Percentiles rank a stretch among this genome's conserved stretches.
Evolutionary conservation across 2,797 vertebrate genomes (phyloP).

Genomic region (Etheostoma nigrum): DNA sequence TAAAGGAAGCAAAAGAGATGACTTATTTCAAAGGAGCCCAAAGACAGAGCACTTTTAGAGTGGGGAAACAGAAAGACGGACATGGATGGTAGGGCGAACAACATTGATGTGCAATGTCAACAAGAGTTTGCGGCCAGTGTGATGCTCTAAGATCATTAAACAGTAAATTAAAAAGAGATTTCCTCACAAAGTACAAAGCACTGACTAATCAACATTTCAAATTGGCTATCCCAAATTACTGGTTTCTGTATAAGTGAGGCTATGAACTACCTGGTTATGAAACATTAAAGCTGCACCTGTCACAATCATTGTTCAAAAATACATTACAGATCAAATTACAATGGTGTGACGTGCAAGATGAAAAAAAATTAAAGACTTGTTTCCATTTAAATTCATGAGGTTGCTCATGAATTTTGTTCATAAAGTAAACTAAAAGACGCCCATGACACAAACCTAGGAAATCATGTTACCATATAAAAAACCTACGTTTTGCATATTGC

Average conservation of each 20-base stretch:
- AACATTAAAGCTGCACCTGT: constrained; percentile 24
- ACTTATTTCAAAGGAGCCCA: constrained; percentile 66
- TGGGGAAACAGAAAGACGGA: constrained; percentile 43
- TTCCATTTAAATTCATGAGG: not conserved
- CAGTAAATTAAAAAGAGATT: constrained; percentile 13
- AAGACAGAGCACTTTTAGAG: constrained; percentile 41
- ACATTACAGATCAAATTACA: not conserved
- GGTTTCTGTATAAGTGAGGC: not conserved
- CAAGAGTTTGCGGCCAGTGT: constrained; percentile 27
- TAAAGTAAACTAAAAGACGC: not conserved
- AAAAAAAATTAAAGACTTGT: no score
- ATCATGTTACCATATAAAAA: not conserved
- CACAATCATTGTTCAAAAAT: constrained; percentile 1
- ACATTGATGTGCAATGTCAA: constrained; percentile 37
- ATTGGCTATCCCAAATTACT: constrained; percentile 26
- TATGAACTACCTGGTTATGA: constrained; percentile 25
- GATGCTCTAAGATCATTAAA: constrained; percentile 15
- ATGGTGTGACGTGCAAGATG: not conserved
- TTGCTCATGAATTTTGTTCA: not conserved
- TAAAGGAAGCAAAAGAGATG: constrained; percentile 73
- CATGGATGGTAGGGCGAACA: constrained; percentile 7
- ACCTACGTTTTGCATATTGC: not conserved
- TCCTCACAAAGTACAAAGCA: constrained; percentile 6
- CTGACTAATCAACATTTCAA: not conserved
- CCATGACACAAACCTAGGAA: no score